Percentiles rank a stretch among this genome's conserved stretches.
Evolutionary conservation across 2,888 invertebrate genomes (phyloP).

Genomic region (Drosophila mercatorum): DNA sequence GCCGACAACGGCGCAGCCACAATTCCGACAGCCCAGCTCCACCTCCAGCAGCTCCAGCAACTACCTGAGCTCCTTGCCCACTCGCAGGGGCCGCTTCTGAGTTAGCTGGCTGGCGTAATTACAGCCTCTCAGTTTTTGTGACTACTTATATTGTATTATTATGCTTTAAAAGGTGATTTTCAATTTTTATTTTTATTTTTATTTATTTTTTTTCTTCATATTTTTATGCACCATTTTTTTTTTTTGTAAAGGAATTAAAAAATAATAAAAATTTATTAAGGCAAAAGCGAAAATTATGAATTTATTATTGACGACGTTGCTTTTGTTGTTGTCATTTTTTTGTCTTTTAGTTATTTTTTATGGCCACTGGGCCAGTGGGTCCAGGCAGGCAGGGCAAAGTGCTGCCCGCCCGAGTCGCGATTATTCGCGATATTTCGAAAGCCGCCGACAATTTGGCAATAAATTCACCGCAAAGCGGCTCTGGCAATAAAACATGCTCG

Average conservation of each 20-base stretch:
- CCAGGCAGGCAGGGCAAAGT: not conserved
- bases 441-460: conserved; percentile 75
- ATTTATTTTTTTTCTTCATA: conserved; percentile 19
- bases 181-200: conserved; percentile 12
- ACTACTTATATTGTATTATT: conserved; percentile 61
- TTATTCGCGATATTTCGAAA: conserved; percentile 73
- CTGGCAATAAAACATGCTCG: conserved; percentile 70
- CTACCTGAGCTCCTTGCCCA: conserved; percentile 44
- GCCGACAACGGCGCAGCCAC: conserved; percentile 27
- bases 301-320: conserved; percentile 64
- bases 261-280: conserved; percentile 79
- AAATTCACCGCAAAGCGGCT: conserved; percentile 74
- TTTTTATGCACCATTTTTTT: conserved; percentile 7
- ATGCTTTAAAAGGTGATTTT: conserved; percentile 55
- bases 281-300: conserved; percentile 76
- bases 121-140: conserved; percentile 40
- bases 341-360: conserved; percentile 45
- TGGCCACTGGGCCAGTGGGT: conserved; percentile 47
- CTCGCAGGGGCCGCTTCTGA: conserved; percentile 64
- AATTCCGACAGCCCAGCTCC: conserved; percentile 18
- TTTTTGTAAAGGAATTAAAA: conserved; percentile 68
- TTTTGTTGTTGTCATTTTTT: conserved; percentile 7
- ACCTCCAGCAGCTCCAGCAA: conserved; percentile 7
- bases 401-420: conserved; percentile 20
- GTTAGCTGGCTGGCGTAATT: conserved; percentile 44